Evolutionary conservation across 2,888 invertebrate genomes (phyloP).

Genomic region (Eledona agricola): DNA sequence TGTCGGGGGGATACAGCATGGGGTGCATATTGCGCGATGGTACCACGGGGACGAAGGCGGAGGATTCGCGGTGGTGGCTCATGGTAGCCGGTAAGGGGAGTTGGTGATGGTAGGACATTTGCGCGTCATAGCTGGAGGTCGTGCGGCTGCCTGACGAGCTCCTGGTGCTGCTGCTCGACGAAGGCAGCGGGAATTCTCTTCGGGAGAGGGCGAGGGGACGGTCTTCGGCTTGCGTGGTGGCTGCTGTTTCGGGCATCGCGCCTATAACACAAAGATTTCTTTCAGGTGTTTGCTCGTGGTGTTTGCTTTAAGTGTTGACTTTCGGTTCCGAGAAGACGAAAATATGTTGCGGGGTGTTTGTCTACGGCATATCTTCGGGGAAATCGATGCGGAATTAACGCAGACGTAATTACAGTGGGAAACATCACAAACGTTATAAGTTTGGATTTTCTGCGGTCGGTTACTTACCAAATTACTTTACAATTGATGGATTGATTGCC

Average conservation of each 20-base stretch:
- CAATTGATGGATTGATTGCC: slow-evolving; percentile 16
- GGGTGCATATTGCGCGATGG: slow-evolving; percentile 80
- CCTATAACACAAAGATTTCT: slow-evolving; percentile 16
- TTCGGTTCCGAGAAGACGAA: slow-evolving; percentile 39
- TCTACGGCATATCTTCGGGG: slow-evolving; percentile 19
- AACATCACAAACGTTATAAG: too few species aligned
- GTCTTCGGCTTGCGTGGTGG: slow-evolving; percentile 53
- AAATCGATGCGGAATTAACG: slow-evolving; percentile 1
- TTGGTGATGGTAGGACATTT: slow-evolving; percentile 56
- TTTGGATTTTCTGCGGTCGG: too few species aligned
- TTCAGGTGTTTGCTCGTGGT: slow-evolving; percentile 22
- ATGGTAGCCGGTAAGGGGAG: slow-evolving; percentile 50
- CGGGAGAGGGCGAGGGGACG: slow-evolving; percentile 66
- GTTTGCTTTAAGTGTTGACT: slow-evolving; percentile 45
- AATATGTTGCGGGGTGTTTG: slow-evolving; percentile 16
- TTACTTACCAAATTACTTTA: too few species aligned
- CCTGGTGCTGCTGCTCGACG: slow-evolving; percentile 67
- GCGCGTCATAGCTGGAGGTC: slow-evolving; percentile 38
- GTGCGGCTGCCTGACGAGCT: slow-evolving; percentile 67
- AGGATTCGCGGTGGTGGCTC: slow-evolving; percentile 76
- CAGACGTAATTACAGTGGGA: too few species aligned
- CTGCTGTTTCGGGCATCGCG: slow-evolving; percentile 48
- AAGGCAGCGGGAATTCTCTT: slow-evolving; percentile 63
- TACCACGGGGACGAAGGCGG: slow-evolving; percentile 88
- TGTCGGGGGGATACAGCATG: slow-evolving; percentile 75